Evolutionary conservation across 1,140 invertebrate genomes (phyloP).

Genomic region (Panulirus ornatus): DNA sequence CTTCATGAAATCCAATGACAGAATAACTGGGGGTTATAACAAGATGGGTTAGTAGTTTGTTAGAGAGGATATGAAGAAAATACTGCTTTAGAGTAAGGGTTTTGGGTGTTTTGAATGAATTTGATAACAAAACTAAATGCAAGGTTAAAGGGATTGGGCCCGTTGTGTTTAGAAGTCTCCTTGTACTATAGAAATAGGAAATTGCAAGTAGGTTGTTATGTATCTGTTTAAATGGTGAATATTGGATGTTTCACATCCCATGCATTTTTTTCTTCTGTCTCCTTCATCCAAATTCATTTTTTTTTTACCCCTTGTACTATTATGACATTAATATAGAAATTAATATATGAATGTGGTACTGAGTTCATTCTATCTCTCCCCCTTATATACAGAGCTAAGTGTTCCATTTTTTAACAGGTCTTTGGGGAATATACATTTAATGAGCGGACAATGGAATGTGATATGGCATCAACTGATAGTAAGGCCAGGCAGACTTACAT

Average conservation of each 20-base stretch:
- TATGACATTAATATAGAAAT: background rate
- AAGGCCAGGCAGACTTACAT: conserved; percentile 24
- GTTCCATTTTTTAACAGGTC: background rate
- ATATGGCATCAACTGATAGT: background rate
- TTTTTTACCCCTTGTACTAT: background rate
- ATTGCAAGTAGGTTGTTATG: too few species aligned
- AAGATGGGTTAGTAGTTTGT: too few species aligned
- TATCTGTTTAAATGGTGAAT: background rate
- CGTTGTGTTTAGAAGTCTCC: too few species aligned
- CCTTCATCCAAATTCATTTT: background rate
- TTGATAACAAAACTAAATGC: too few species aligned
- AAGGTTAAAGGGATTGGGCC: too few species aligned
- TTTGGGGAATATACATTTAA: conserved; percentile 47
- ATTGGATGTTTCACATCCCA: background rate
- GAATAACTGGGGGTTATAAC: too few species aligned
- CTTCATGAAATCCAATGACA: too few species aligned
- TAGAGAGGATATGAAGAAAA: too few species aligned
- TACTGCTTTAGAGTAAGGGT: too few species aligned
- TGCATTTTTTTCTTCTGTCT: background rate
- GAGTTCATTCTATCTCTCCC: too few species aligned
- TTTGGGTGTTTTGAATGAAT: too few species aligned
- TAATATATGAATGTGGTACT: background rate
- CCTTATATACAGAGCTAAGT: background rate
- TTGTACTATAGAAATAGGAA: too few species aligned
- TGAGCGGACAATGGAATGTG: conserved; percentile 36